These are phyloP conservation scores for Dolichopus griseipennis DNA, from an alignment of 2,888 invertebrate species.

Conservation along the genomic window DNA sequence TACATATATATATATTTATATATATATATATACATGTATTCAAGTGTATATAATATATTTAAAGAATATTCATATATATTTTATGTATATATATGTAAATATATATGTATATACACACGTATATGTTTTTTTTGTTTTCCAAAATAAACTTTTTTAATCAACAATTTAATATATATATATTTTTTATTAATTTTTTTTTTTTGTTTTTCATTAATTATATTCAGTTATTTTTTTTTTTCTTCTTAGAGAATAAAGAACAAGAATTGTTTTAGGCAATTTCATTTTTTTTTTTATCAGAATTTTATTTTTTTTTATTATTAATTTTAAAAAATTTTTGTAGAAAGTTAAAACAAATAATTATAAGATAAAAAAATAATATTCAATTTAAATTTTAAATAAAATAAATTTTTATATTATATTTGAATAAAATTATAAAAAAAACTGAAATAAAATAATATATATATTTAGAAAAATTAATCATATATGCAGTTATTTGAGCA, in stretches of 20 bases:
- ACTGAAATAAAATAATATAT: no score
- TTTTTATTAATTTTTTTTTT: neutral
- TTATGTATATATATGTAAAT: neutral
- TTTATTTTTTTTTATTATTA: neutral
- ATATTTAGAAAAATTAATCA: no score
- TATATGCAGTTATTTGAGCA: no score
- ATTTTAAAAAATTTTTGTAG: neutral
- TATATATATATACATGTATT: neutral
- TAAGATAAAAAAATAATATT: no score
- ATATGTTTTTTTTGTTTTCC: neutral
- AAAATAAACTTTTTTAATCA: constrained; percentile 4
- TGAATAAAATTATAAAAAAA: no score
- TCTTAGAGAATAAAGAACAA: constrained; percentile 6
- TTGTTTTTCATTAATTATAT: neutral
- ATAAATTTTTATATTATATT: no score
- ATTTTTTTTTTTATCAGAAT: neutral
- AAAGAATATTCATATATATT: neutral
- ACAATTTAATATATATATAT: neutral
- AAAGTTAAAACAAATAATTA: no score
- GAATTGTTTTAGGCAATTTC: constrained; percentile 3
- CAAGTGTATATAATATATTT: neutral
- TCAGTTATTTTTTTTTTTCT: neutral
- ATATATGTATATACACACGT: neutral
- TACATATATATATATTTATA: neutral
- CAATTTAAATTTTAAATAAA: no score